These are phyloP conservation scores for Seriola aureovittata DNA, from an alignment of 2,113 vertebrate genomes.

Conservation along the genomic window DNA sequence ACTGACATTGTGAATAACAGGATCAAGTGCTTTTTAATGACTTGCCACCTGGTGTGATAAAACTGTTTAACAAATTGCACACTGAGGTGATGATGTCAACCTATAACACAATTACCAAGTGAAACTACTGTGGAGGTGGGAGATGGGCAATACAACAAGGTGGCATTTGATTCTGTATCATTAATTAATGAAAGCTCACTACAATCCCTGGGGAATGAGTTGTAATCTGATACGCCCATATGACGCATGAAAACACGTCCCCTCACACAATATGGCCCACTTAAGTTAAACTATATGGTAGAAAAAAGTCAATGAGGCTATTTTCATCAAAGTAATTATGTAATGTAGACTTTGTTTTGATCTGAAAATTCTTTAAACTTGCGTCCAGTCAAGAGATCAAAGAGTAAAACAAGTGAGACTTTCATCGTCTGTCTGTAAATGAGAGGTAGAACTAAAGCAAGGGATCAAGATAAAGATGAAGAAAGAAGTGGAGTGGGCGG, in stretches of 20 bases:
- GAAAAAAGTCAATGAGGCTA: neutral
- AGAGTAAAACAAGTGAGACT: neutral
- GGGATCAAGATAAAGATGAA: constrained; percentile 49
- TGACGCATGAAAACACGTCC: constrained; percentile 50
- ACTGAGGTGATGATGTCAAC: constrained; percentile 29
- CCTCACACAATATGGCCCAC: constrained; percentile 21
- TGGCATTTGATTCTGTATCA: constrained; percentile 76
- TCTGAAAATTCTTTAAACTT: neutral
- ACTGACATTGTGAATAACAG: neutral
- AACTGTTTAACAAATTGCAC: neutral
- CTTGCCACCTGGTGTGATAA: neutral
- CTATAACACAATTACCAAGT: constrained; percentile 31
- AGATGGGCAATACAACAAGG: constrained; percentile 32
- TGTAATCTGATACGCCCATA: constrained; percentile 72
- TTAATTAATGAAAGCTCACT: constrained; percentile 71
- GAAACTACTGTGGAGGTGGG: constrained; percentile 42
- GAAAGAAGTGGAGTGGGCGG: constrained; percentile 67
- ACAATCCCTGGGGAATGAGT: constrained; percentile 64
- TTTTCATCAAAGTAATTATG: neutral
- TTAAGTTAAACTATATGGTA: neutral
- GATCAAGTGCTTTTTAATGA: constrained; percentile 4
- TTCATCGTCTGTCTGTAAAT: neutral
- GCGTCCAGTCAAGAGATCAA: neutral
- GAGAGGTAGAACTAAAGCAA: constrained; percentile 29
- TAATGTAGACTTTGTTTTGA: constrained; percentile 8